Evolutionary conservation across 37 sponge, comb jelly and placozoan genomes (phyloP), one percentile per base, ranked within the genome.

Genomic region (Ephydatia muelleri): DNA sequence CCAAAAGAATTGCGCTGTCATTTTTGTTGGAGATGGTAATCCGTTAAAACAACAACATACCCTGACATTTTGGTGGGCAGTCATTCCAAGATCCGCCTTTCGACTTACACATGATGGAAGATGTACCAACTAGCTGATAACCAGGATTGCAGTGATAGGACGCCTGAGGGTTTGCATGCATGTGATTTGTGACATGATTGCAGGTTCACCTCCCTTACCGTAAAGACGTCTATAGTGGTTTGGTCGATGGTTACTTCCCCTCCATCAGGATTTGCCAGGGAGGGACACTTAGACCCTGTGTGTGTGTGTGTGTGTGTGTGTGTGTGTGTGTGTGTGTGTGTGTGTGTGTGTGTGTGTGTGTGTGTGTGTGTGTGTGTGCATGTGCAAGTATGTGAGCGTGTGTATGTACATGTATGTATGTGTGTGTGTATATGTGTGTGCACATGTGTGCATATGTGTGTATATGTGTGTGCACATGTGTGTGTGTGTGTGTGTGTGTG

Each of bases 71-170:
- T 57, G 57, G 57, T 57, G 57, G 57, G 16, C 29, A 65, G 12
- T 77, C 85, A 13, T 67, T 34, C 76, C 81, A 80, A 29, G 11
- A 25, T 16, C 87, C 68, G 47, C 73, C 40, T 0, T 33, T 68
- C 22, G 70, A 43, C 49, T 37, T 75, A 28, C 86, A 80, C 0
- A 74, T 39, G 31, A 88, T 65, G 33, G 70, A 65, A 11, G 27
- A 14, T 12, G 29, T 64, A 0, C 88, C 92, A 25, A 65, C 64
- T 25, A 92, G 65, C 5, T 4, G 57, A 77, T 83, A 92, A 70
- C 88, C 92, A 28, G 11, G 23, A 36, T 73, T 26, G 36, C 92
- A 92, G 34, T 76, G 71, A 72, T 87, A 84, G 71, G 43, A 21
- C 16, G 84, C 89, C 67, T 5, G 28, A 11, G 75, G 49, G 11